These are phyloP conservation scores for Callyntrura sp. DNA, from an alignment of 2,888 invertebrate species.

Conservation along the genomic window DNA sequence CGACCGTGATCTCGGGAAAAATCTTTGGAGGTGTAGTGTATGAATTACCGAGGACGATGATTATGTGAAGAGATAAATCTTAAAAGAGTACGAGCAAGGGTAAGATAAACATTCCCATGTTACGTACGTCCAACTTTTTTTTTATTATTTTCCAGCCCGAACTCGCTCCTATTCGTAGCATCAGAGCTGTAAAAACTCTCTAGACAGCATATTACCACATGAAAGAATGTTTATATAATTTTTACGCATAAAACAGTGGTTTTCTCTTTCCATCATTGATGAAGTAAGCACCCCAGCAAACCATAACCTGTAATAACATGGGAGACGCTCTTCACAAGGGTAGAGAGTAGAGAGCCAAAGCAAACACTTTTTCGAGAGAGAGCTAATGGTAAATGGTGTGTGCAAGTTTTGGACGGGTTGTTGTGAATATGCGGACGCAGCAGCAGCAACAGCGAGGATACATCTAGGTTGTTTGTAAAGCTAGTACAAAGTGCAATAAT, in stretches of 20 bases:
- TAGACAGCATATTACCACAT: neutral
- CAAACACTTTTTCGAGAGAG: neutral
- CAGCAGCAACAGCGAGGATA: too few relatives aligned
- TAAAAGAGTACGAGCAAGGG: conserved; percentile 24
- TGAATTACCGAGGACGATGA: conserved; percentile 51
- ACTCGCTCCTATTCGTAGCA: too few relatives aligned
- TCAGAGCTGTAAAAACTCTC: too few relatives aligned
- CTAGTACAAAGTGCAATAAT: too few relatives aligned
- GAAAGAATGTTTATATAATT: conserved; percentile 71
- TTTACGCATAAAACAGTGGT: conserved; percentile 70
- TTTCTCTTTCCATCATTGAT: conserved; percentile 74
- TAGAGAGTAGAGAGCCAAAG: conserved; percentile 37
- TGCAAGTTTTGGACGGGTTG: too few relatives aligned
- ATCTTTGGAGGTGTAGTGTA: conserved; percentile 62
- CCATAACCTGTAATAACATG: conserved; percentile 77
- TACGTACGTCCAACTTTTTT: too few relatives aligned
- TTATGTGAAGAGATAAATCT: conserved; percentile 57
- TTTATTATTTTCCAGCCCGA: too few relatives aligned
- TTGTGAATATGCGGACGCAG: too few relatives aligned
- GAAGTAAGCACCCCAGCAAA: conserved; percentile 25
- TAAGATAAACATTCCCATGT: conserved; percentile 41
- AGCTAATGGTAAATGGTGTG: too few relatives aligned
- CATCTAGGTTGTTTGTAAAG: too few relatives aligned
- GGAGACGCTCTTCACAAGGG: conserved; percentile 69
- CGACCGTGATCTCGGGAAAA: conserved; percentile 54